Evolutionary conservation across 1,140 invertebrate genomes (phyloP).

Genomic region (Platorchestia sp.): DNA sequence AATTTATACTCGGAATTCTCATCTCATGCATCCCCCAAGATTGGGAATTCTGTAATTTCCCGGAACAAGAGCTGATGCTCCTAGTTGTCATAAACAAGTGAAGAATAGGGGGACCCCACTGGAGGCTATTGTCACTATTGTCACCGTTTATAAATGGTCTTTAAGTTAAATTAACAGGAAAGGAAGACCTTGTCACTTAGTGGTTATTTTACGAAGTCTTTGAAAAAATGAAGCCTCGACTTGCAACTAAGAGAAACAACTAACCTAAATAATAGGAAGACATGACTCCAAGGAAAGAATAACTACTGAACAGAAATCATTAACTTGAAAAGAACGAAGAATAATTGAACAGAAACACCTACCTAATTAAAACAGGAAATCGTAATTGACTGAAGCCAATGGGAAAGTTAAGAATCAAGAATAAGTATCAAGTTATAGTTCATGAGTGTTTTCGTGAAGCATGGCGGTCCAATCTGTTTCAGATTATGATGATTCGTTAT

Average conservation of each 20-base stretch:
- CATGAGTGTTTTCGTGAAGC: too few relatives aligned
- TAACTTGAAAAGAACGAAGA: background rate
- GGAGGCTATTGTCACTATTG: too few relatives aligned
- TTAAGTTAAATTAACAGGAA: background rate
- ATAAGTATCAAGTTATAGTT: background rate
- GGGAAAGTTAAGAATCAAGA: background rate
- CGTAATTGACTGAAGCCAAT: background rate
- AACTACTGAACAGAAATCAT: too few relatives aligned
- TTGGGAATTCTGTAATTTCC: background rate
- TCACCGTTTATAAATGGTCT: background rate
- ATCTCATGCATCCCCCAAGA: background rate
- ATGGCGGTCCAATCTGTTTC: too few relatives aligned
- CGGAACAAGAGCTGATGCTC: background rate
- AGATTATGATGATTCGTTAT: too few relatives aligned
- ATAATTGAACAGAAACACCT: too few relatives aligned
- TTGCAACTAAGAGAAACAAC: too few relatives aligned
- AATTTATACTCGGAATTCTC: background rate
- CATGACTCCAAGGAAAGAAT: background rate
- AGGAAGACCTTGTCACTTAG: background rate
- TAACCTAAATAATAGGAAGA: background rate
- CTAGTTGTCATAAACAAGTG: background rate
- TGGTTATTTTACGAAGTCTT: background rate
- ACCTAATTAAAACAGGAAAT: too few relatives aligned
- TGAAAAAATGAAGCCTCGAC: background rate
- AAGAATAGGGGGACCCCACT: background rate